Percentiles rank a stretch among this genome's conserved stretches.
Conservation (phyloP, 2,888 invertebrate species). For the Callyntrura guangdongensis region DNA sequence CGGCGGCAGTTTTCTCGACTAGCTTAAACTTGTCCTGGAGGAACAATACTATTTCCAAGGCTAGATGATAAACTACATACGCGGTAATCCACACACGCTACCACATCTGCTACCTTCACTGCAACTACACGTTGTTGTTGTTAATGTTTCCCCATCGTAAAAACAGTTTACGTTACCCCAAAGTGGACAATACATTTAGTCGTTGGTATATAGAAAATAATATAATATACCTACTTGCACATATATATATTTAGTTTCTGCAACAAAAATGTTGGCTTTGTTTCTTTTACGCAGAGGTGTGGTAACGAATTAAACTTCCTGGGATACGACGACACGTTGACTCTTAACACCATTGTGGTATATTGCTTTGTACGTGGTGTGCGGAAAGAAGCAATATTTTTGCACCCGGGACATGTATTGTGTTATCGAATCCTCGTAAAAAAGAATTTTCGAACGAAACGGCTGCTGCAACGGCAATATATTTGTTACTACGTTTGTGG, state of each 20-base stretch:
- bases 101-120: background rate
- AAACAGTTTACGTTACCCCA: background rate
- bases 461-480: background rate
- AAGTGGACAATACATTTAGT: no score
- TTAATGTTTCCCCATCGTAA: background rate
- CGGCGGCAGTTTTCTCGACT: background rate
- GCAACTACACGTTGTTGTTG: background rate
- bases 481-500: background rate
- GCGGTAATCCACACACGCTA: no score
- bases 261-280: no score
- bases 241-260: background rate
- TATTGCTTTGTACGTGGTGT: background rate
- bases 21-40: slow-evolving; percentile 41
- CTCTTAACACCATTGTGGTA: no score
- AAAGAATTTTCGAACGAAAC: background rate
- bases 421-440: slow-evolving; percentile 34
- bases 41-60: background rate
- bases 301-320: slow-evolving; percentile 10
- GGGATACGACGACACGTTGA: background rate
- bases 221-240: no score
- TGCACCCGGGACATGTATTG: slow-evolving; percentile 25
- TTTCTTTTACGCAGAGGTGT: background rate
- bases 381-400: slow-evolving; percentile 27
- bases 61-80: slow-evolving; percentile 2
- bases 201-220: no score